Evolutionary conservation across 2,888 invertebrate genomes (phyloP), one percentile per base, ranked within the genome.

Genomic region (Synergus umbraculus): DNA sequence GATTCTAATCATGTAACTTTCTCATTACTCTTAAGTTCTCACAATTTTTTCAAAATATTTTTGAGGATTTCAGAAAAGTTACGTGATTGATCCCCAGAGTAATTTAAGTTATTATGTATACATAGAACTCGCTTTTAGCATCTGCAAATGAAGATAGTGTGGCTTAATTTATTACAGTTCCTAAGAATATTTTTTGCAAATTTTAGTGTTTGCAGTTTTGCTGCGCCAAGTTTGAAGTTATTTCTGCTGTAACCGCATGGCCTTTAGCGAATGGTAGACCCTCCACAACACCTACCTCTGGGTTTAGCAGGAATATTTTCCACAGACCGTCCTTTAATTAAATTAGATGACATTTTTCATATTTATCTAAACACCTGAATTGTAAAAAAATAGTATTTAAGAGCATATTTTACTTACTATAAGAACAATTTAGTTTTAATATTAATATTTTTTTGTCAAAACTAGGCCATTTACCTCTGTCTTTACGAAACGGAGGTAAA

Each of bases 301-400:
- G 49, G 67, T 67, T 67, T 18, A 67, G 44, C 54, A 73, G 73
- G 54, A 54, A 54, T 73, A 29, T 37, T 49, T 73, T 73, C 46
- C 15, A 22, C 60, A 73, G 12, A 29, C 29, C 22, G 37, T 49
- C 49, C 67, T 54, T 54, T 54, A 54, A 54, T n/a, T 8, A n/a
- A 8, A n/a, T 54, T n/a, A 54, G n/a, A 8, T n/a, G 29, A 29
- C 29, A 29, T 29, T 29, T 29, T 29, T 29, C 3, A 29, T 29
- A 29, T 29, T 29, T 29, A 29, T 29, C 29, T 29, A 29, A 29
- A 29, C 2, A 29, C 3, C 29, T 3, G 3, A 29, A 29, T 29
- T 29, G 29, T 29, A 29, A 29, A 29, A n/a, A n/a, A 54, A 54
- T 54, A 54, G 54, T 15, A 54, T 8, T 54, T 54, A n/a, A n/a